These are phyloP conservation scores for Rhamphomyia laevipes DNA, from an alignment of 2,888 invertebrate species.

Conservation along the genomic window DNA sequence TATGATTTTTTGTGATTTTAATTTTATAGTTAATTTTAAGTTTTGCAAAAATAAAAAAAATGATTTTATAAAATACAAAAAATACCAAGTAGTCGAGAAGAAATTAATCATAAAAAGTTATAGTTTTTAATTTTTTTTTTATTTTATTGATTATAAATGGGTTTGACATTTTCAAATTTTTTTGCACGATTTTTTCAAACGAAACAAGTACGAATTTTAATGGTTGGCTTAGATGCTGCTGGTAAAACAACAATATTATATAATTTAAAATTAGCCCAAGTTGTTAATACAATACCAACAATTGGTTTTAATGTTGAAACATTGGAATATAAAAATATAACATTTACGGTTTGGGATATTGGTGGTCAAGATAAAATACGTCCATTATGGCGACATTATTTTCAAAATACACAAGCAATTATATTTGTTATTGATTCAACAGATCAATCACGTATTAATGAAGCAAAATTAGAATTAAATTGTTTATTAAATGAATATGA, in stretches of 20 bases:
- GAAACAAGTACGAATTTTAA: slow-evolving; percentile 23
- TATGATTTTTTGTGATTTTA: too few species aligned
- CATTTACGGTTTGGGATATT: slow-evolving; percentile 29
- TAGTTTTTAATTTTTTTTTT: too few species aligned
- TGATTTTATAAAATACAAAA: too few species aligned
- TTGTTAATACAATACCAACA: slow-evolving; percentile 26
- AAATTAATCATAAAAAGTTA: too few species aligned
- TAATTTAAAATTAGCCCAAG: slow-evolving; percentile 24
- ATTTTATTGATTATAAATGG: slow-evolving; percentile 15
- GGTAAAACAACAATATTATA: slow-evolving; percentile 31
- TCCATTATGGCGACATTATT: slow-evolving; percentile 27
- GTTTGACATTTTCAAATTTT: slow-evolving; percentile 21
- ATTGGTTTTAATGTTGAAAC: slow-evolving; percentile 30
- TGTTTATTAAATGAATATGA: slow-evolving; percentile 20
- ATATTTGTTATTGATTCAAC: slow-evolving; percentile 28
- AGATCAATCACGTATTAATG: slow-evolving; percentile 20
- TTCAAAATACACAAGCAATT: slow-evolving; percentile 21
- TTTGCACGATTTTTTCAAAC: slow-evolving; percentile 20
- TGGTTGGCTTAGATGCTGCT: slow-evolving; percentile 29
- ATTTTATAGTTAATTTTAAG: too few species aligned
- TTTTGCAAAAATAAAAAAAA: too few species aligned
- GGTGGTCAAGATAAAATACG: slow-evolving; percentile 27
- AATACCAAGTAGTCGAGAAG: too few species aligned
- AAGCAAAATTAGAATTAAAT: slow-evolving; percentile 22
- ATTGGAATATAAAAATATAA: slow-evolving; percentile 26